Evolutionary conservation across 2,113 vertebrate species (phyloP), one percentile per base, ranked within the genome.

Genomic region (Perca fluviatilis): DNA sequence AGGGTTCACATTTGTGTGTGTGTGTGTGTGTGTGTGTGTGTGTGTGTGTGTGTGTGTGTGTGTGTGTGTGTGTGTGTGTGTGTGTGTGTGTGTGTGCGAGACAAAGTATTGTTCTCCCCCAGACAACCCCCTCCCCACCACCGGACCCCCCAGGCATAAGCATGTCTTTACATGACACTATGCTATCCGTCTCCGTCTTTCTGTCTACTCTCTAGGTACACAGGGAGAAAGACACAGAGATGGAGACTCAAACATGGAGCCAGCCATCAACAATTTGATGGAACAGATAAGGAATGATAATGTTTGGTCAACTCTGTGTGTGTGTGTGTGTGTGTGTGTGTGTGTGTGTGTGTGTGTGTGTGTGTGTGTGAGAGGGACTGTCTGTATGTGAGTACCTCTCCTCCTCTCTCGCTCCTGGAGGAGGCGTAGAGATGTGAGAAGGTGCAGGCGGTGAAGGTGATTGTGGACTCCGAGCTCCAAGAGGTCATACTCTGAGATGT

Each of bases 341-440:
- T 74, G 23, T 33, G 30, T 66, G 33, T 74, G 21, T 69, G 57
- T 46, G 25, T 67, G 46, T 47, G n/a, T 40, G 61, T 43, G 11
- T 71, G 58, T 11, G 43, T 58, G 23, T 68, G 47, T 74, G 23
- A 68, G 62, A 46, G 43, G 58, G 33, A n/a, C 25, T 69, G 23
- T 73, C 46, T 51, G 46, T 71, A n/a, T 62, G 1, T 3, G 27
- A 43, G 56, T 92, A 96, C 94, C 95, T 96, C 86, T 92, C 50
- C 92, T 93, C 85, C 89, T 93, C 85, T 94, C 94, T 19, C 89
- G 74, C 82, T 96, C 94, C 73, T 89, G 94, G 83, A 96, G 94
- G 61, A 96, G 89, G 77, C 94, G 89, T 16, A 96, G 95, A 25
- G 92, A 96, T 53, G 94, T 96, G 76, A 96, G 93, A 0, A 96